These are phyloP conservation scores for Tenthredo distinguenda DNA, from an alignment of 2,888 invertebrate species.

Conservation along the genomic window DNA sequence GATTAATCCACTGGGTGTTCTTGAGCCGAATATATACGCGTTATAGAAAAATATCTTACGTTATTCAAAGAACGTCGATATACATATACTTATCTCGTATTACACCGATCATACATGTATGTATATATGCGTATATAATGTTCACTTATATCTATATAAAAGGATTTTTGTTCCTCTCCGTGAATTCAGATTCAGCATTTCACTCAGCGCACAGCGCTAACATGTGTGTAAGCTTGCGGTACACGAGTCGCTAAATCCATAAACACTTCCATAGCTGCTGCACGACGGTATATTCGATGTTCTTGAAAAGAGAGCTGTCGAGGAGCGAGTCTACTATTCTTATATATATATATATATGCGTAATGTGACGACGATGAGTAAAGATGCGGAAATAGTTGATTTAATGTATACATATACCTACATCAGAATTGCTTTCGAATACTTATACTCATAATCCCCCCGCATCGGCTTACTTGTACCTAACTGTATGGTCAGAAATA, in stretches of 20 bases:
- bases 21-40: neutral
- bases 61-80: neutral
- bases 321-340: neutral
- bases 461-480: neutral
- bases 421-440: conserved; percentile 19
- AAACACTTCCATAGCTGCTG: neutral
- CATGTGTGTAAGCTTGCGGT: neutral
- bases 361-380: neutral
- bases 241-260: conserved; percentile 15
- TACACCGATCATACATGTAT: too few species aligned
- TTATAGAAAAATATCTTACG: neutral
- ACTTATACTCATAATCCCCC: neutral
- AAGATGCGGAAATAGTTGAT: conserved; percentile 22
- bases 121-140: neutral
- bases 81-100: too few species aligned
- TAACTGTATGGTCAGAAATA: neutral
- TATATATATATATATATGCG: neutral
- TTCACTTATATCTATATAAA: neutral
- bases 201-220: neutral
- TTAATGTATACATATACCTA: neutral
- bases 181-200: neutral
- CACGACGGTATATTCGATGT: neutral
- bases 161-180: neutral
- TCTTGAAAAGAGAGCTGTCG: neutral
- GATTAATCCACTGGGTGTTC: neutral